Evolutionary conservation across 2,113 vertebrate genomes (phyloP).

Genomic region (Zapornia atra): DNA sequence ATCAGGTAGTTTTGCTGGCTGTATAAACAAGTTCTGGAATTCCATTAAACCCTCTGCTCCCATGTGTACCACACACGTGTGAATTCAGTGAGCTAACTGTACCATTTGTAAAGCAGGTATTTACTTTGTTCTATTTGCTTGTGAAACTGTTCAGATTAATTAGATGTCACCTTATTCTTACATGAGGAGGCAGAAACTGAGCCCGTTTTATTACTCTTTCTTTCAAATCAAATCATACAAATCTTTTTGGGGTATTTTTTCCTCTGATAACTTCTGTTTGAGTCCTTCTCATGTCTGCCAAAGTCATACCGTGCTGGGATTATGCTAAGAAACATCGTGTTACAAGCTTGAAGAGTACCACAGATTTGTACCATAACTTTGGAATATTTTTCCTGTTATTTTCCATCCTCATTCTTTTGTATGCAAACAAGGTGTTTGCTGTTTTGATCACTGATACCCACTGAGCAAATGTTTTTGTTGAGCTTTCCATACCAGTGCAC

Average conservation of each 20-base stretch:
- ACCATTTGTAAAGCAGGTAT: background rate
- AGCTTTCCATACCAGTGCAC: background rate
- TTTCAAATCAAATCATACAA: background rate
- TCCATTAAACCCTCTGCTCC: background rate
- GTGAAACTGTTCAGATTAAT: background rate
- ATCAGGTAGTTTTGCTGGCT: background rate
- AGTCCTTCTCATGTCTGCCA: background rate
- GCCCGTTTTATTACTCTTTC: background rate
- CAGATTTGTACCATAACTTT: background rate
- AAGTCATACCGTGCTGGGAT: background rate
- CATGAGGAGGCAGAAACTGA: background rate
- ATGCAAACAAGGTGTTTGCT: slow-evolving; percentile 17
- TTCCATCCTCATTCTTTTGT: background rate
- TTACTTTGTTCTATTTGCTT: background rate
- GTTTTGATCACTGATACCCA: background rate
- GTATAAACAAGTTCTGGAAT: background rate
- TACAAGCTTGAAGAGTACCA: background rate
- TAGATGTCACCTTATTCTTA: background rate
- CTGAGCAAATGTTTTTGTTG: background rate
- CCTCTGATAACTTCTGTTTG: background rate
- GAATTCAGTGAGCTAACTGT: background rate
- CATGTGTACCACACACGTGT: background rate
- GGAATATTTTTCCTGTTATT: slow-evolving; percentile 7
- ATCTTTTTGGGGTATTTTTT: background rate
- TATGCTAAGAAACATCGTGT: background rate